Percentiles rank a stretch among this genome's conserved stretches.
Evolutionary conservation across 2,797 vertebrate species (phyloP).

Genomic region (Gambelia wislizenii): DNA sequence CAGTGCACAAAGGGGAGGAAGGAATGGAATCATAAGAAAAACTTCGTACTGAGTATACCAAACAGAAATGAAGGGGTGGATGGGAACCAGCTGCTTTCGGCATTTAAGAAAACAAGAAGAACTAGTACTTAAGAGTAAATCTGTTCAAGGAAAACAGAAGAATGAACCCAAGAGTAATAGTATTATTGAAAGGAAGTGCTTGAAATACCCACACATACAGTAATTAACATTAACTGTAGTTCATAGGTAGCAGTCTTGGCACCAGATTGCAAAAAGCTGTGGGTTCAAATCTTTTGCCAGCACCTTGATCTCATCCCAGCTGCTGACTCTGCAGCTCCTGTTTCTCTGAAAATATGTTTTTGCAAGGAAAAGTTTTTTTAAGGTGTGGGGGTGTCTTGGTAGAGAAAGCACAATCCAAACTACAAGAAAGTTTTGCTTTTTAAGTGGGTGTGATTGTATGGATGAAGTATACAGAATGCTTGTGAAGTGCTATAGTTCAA

Average conservation of each 20-base stretch:
- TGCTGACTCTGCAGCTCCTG: slow-evolving; percentile 23
- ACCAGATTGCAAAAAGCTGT: slow-evolving; percentile 24
- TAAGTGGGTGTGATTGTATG: not conserved
- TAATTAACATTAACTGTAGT: slow-evolving; percentile 23
- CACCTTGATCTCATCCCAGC: slow-evolving; percentile 32
- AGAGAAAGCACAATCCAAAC: slow-evolving; percentile 19
- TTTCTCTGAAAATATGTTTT: slow-evolving; percentile 31
- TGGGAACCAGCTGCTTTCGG: slow-evolving; percentile 61
- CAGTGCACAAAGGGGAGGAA: slow-evolving; percentile 58
- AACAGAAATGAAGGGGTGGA: slow-evolving; percentile 45
- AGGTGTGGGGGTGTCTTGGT: not conserved
- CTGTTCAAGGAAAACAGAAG: slow-evolving; percentile 29
- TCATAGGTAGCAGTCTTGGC: slow-evolving; percentile 43
- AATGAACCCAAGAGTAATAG: slow-evolving; percentile 44
- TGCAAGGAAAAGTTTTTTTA: not conserved
- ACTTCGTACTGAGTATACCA: slow-evolving; percentile 40
- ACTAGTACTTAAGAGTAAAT: slow-evolving; percentile 41
- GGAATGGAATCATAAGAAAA: slow-evolving; percentile 66
- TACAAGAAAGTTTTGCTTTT: not conserved
- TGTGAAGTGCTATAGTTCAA: not conserved
- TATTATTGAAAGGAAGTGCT: slow-evolving; percentile 51
- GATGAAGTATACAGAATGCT: not conserved
- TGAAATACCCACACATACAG: slow-evolving; percentile 54
- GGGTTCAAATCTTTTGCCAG: slow-evolving; percentile 34
- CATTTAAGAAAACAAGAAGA: slow-evolving; percentile 46